Evolutionary conservation across 2,113 vertebrate species (phyloP), one percentile per base, ranked within the genome.

Genomic region (Chaetodon auriga): DNA sequence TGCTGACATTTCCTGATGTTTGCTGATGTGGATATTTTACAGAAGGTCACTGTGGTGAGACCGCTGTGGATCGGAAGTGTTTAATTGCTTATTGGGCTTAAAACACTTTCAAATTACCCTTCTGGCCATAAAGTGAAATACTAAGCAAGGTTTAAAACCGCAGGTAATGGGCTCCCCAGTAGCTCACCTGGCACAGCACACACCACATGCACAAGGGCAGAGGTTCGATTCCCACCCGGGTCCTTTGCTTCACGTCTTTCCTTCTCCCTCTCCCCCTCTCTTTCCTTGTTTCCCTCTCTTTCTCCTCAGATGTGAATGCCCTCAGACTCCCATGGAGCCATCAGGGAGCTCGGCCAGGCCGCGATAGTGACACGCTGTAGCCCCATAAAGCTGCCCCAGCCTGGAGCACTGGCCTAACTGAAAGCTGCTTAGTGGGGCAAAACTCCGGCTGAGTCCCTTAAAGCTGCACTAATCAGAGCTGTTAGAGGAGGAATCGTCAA

Each of bases 401-500:
- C 46, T 25, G 48, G 15, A 87, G 61, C 38, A 77, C 48, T n/a
- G 35, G 75, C 77, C 86, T 80, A 78, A 80, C 66, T 71, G 45
- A 92, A 94, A 93, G 90, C 94, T 88, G 92, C 92, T 94, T 94
- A 94, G 88, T 35, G 62, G 19, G 63, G 46, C 58, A 88, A 87
- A 91, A 93, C 84, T 86, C 84, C 30, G 71, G 77, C 89, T 77
- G 79, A 91, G 87, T 90, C 90, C 60, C 66, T 89, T 92, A 94
- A 92, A 92, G 89, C 92, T 91, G 90, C 90, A 93, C 86, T 94
- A 90, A 94, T 93, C 90, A 87, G 88, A 89, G 83, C 75, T 88
- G 87, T 89, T 82, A 90, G 69, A 63, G 58, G 70, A 89, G 78
- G 71, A 87, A 78, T 84, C 55, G 73, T 68, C 88, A 80, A 83